Percentiles rank a stretch among this genome's conserved stretches.
Evolutionary conservation across 2,797 vertebrate genomes (phyloP).

Genomic region (Craterocephalus amniculus): DNA sequence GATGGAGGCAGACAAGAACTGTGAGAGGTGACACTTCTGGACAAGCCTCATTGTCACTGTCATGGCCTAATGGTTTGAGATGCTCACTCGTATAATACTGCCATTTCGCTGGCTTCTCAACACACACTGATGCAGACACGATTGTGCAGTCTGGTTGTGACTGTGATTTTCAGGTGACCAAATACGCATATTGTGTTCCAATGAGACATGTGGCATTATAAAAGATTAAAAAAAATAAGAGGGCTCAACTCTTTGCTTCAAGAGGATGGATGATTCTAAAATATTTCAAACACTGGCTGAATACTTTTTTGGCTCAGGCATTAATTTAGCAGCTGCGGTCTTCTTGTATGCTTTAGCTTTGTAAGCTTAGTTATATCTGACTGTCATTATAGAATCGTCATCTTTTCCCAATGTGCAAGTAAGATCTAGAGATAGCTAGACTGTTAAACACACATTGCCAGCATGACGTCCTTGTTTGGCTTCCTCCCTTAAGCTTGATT

Average conservation of each 20-base stretch:
- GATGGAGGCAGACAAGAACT: constrained; percentile 41
- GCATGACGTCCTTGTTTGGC: constrained; percentile 9
- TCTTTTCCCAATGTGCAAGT: neutral
- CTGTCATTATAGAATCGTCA: constrained; percentile 7
- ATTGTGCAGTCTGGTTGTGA: constrained; percentile 43
- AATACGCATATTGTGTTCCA: constrained; percentile 56
- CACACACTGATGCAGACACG: constrained; percentile 28
- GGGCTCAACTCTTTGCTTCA: constrained; percentile 13
- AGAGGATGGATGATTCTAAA: constrained; percentile 15
- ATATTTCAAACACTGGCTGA: neutral
- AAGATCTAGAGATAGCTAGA: neutral
- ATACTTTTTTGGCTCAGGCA: neutral
- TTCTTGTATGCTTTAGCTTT: constrained; percentile 7
- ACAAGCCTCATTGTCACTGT: constrained; percentile 70
- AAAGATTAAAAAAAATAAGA: constrained; percentile 1
- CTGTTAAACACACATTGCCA: constrained; percentile 14
- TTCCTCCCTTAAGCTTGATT: constrained; percentile 2
- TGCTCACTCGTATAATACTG: constrained; percentile 54
- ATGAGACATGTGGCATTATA: constrained; percentile 40
- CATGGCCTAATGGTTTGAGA: constrained; percentile 68
- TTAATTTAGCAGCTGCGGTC: neutral
- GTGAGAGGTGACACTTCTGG: constrained; percentile 65
- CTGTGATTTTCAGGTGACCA: constrained; percentile 49
- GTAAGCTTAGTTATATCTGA: constrained; percentile 1
- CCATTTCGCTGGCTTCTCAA: constrained; percentile 48